Evolutionary conservation across 2,797 vertebrate species (phyloP).

Genomic region (Poeciliopsis turneri): DNA sequence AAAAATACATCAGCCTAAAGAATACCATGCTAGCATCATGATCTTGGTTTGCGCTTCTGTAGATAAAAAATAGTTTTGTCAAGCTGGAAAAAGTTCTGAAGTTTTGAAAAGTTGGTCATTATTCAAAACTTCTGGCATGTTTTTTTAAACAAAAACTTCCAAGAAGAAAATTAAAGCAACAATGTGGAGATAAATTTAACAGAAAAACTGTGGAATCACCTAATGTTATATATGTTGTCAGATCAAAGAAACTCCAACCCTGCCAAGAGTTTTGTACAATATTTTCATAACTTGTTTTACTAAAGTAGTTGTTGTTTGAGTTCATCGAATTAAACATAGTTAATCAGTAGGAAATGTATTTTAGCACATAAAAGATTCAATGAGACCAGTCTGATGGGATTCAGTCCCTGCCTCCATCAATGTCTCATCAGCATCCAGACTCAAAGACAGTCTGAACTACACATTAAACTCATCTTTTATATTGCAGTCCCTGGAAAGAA

Average conservation of each 20-base stretch:
- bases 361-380: constrained; percentile 6
- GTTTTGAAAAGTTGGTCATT: too few species aligned
- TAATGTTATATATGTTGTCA: too few species aligned
- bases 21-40: background rate
- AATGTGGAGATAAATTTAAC: too few species aligned
- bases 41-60: background rate
- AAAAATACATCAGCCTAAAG: background rate
- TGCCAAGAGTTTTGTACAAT: background rate
- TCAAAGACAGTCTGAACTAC: constrained; percentile 31
- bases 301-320: background rate
- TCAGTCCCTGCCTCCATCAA: constrained; percentile 28
- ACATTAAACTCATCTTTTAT: constrained; percentile 48
- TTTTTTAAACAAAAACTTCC: too few species aligned
- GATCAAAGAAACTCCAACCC: background rate
- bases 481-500: constrained; percentile 38
- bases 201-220: too few species aligned
- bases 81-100: background rate
- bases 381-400: constrained; percentile 41
- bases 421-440: constrained; percentile 57
- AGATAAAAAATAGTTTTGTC: background rate
- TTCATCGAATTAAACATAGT: background rate
- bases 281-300: background rate
- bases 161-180: too few species aligned
- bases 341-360: background rate
- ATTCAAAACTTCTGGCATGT: too few species aligned